These are phyloP conservation scores for Xanthorhoe designata DNA, from an alignment of 2,888 invertebrate genomes.

Conservation along the genomic window DNA sequence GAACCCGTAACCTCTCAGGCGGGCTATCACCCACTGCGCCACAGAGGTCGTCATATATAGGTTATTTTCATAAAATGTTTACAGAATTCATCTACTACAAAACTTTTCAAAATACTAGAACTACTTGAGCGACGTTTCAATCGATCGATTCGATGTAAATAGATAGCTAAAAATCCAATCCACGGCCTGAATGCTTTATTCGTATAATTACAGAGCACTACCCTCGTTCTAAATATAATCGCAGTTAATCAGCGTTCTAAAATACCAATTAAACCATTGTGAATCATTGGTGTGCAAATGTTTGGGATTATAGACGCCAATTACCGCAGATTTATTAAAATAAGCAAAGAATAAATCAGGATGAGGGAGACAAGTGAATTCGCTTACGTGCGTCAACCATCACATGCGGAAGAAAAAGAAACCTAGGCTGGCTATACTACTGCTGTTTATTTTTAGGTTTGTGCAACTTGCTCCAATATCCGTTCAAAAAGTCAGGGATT, in stretches of 20 bases:
- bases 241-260: neutral
- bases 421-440: slow-evolving; percentile 45
- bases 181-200: neutral
- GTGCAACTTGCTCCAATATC: slow-evolving; percentile 7
- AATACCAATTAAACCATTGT: slow-evolving; percentile 1
- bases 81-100: no score
- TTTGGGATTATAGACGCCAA: slow-evolving; percentile 41
- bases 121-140: no score
- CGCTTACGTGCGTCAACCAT: slow-evolving; percentile 62
- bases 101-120: no score
- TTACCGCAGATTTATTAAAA: slow-evolving; percentile 25
- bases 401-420: slow-evolving; percentile 56
- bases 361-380: slow-evolving; percentile 54
- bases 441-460: slow-evolving; percentile 28
- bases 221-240: neutral
- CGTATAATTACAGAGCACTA: neutral
- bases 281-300: slow-evolving; percentile 6
- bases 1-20: no score
- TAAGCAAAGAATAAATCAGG: slow-evolving; percentile 55
- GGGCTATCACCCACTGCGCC: no score
- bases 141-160: no score
- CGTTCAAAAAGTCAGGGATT: neutral
- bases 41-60: no score
- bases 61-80: no score
- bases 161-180: no score